phyloP scores from a whole-genome alignment of 2,797 vertebrate genomes.

The Enteromius unitaeniatus region DNA sequence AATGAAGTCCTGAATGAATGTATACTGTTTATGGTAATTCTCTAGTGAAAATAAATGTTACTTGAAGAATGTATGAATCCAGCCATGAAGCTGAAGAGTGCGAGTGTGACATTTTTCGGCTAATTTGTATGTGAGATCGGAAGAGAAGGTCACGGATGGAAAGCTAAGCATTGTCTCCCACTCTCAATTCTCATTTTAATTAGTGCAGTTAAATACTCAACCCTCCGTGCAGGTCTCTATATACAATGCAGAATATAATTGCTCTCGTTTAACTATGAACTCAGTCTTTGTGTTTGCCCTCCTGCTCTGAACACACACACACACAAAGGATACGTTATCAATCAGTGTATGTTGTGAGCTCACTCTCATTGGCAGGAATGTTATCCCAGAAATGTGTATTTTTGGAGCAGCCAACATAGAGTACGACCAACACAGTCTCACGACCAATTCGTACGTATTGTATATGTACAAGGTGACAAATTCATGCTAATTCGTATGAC shows the following conservation, averaged over 20 bases:
- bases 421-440: too few relatives aligned
- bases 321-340: slow-evolving; percentile 3
- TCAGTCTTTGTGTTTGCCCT: slow-evolving; percentile 28
- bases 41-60: slow-evolving; percentile 20
- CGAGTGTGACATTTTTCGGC: slow-evolving; percentile 26
- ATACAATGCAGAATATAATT: slow-evolving; percentile 23
- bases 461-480: too few relatives aligned
- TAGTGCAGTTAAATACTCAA: slow-evolving; percentile 44
- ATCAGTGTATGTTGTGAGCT: background rate
- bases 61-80: slow-evolving; percentile 27
- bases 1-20: slow-evolving; percentile 36
- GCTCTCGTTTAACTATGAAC: slow-evolving; percentile 20
- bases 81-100: slow-evolving; percentile 35
- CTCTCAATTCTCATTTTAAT: slow-evolving; percentile 40
- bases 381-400: slow-evolving; percentile 39
- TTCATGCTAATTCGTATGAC: too few relatives aligned
- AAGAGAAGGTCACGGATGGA: slow-evolving; percentile 44
- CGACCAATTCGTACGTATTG: too few relatives aligned
- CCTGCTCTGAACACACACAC: slow-evolving; percentile 8
- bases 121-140: slow-evolving; percentile 40
- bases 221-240: slow-evolving; percentile 6
- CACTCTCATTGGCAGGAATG: slow-evolving; percentile 13
- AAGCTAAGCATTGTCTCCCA: slow-evolving; percentile 40
- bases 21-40: slow-evolving; percentile 31
- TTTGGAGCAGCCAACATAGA: slow-evolving; percentile 1